These are phyloP conservation scores for Thomomys bottae DNA, from an alignment of 2,113 vertebrate species.

Conservation along the genomic window DNA sequence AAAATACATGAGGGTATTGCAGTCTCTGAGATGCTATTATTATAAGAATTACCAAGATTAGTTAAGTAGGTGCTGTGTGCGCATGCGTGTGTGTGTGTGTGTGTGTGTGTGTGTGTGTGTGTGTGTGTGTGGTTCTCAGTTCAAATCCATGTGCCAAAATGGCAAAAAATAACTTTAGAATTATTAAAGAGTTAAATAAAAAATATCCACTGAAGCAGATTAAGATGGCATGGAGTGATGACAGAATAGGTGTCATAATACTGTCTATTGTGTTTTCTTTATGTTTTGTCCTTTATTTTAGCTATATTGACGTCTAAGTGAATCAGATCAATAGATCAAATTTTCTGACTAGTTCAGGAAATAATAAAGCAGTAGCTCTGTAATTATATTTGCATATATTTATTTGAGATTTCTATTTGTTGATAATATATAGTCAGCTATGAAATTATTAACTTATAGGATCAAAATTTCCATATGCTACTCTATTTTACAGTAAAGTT, in stretches of 20 bases:
- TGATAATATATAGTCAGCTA: neutral
- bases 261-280: neutral
- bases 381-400: neutral
- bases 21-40: too few species aligned
- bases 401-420: neutral
- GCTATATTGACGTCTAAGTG: neutral
- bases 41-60: constrained; percentile 48
- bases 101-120: too few species aligned
- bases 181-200: neutral
- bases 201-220: neutral
- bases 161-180: neutral
- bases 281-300: neutral
- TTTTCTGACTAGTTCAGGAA: neutral
- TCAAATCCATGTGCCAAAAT: too few species aligned
- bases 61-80: neutral
- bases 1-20: neutral
- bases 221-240: neutral
- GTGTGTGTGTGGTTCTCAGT: too few species aligned
- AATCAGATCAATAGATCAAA: neutral
- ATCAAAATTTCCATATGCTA: neutral
- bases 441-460: neutral
- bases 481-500: neutral
- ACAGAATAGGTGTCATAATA: neutral
- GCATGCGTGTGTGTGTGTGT: too few species aligned
- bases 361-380: neutral